phyloP scores from a whole-genome alignment of 2,888 invertebrate species.

The Bombyx huttoni region DNA sequence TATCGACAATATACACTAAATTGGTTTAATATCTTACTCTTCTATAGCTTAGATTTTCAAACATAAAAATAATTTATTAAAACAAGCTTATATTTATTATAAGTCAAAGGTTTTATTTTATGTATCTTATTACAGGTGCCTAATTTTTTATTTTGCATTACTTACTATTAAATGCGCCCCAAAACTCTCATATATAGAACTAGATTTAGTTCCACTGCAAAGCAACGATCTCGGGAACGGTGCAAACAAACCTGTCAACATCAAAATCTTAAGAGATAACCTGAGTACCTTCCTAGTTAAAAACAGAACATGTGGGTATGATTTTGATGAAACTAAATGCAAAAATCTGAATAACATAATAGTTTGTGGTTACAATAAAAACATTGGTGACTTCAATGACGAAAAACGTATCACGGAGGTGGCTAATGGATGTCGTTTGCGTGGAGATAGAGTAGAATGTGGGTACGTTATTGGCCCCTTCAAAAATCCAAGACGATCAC shows the following conservation, averaged over 20 bases:
- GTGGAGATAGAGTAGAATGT: constrained; percentile 49
- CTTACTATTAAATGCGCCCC: neutral
- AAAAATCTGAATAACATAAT: constrained; percentile 30
- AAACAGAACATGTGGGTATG: constrained; percentile 23
- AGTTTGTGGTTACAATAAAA: constrained; percentile 51
- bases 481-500: constrained; percentile 13
- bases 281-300: neutral
- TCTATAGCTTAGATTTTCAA: too few relatives aligned
- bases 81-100: neutral
- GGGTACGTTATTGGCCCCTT: constrained; percentile 29
- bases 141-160: neutral
- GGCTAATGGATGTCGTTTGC: constrained; percentile 33
- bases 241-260: neutral
- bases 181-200: neutral
- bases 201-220: neutral
- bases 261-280: neutral
- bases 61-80: neutral
- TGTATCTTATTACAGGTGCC: neutral
- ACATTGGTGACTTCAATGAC: constrained; percentile 20
- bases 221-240: neutral
- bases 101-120: neutral
- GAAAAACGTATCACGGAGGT: constrained; percentile 18
- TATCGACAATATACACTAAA: too few relatives aligned
- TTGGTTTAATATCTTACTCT: too few relatives aligned
- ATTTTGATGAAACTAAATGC: constrained; percentile 34